phyloP scores from a whole-genome alignment of 2,797 vertebrate genomes.

The Bovichtus diacanthus region DNA sequence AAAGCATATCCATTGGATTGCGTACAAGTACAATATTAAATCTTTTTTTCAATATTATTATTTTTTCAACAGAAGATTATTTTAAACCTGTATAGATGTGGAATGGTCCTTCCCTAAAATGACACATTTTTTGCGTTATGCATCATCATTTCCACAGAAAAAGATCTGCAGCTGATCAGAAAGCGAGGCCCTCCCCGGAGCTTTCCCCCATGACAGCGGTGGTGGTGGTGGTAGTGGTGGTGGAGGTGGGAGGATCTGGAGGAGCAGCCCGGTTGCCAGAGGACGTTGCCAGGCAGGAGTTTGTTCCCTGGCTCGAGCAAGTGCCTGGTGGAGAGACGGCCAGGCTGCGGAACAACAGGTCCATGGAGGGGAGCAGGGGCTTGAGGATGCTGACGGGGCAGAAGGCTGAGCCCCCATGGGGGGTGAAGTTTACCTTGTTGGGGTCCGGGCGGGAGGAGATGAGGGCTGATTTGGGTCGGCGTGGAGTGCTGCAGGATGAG shows the following conservation, averaged over 20 bases:
- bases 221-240: conserved; percentile 28
- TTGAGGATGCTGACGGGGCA: conserved; percentile 91
- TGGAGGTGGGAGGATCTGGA: conserved; percentile 50
- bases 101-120: conserved; percentile 26
- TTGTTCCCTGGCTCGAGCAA: conserved; percentile 56
- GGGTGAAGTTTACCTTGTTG: conserved; percentile 94
- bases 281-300: conserved; percentile 56
- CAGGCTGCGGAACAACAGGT: conserved; percentile 88
- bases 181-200: conserved; percentile 50
- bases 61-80: conserved; percentile 23
- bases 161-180: conserved; percentile 47
- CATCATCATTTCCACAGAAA: conserved; percentile 30
- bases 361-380: conserved; percentile 88
- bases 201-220: conserved; percentile 58
- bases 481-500: conserved; percentile 72
- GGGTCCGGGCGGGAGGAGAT: conserved; percentile 91
- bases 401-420: conserved; percentile 91
- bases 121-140: conserved; percentile 38
- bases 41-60: conserved; percentile 13
- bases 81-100: conserved; percentile 35
- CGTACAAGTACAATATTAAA: neutral
- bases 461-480: conserved; percentile 74
- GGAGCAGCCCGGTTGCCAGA: conserved; percentile 41
- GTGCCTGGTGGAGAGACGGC: conserved; percentile 67
- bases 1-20: conserved; percentile 49